phyloP scores from a whole-genome alignment of 2,888 invertebrate species.

The Leptinotarsa tumamoca region DNA sequence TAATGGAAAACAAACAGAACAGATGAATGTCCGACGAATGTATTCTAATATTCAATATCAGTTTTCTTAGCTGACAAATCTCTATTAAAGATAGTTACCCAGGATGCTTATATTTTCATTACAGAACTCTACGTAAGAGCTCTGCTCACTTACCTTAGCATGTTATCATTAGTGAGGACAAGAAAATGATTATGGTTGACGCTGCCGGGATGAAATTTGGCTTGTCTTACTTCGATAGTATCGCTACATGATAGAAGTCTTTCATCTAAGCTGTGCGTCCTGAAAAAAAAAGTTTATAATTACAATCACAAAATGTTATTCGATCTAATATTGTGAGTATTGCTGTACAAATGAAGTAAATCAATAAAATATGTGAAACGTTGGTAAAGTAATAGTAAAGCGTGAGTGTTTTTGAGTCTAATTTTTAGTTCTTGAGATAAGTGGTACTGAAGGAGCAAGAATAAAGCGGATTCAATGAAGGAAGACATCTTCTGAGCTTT shows the following conservation, averaged over 20 bases:
- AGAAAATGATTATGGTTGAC: slow-evolving; percentile 79
- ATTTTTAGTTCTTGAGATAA: too few species aligned
- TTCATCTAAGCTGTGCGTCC: slow-evolving; percentile 81
- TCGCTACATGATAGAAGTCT: slow-evolving; percentile 76
- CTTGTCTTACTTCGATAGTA: slow-evolving; percentile 79
- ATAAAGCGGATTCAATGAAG: too few species aligned
- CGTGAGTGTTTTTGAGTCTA: too few species aligned
- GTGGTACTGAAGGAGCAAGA: too few species aligned
- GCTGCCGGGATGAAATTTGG: slow-evolving; percentile 90
- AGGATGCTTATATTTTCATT: background rate
- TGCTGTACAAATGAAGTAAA: background rate
- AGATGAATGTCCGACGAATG: too few species aligned
- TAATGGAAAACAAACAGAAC: too few species aligned
- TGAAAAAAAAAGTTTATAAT: slow-evolving; percentile 64
- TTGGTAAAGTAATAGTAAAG: too few species aligned
- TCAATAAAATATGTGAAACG: too few species aligned
- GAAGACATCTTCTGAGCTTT: too few species aligned
- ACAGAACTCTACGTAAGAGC: background rate
- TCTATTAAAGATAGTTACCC: too few species aligned
- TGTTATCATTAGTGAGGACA: slow-evolving; percentile 87
- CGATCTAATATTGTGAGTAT: background rate
- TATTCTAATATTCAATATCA: too few species aligned
- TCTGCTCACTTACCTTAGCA: slow-evolving; percentile 74
- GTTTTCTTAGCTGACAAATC: too few species aligned
- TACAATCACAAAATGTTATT: background rate